Evolutionary conservation across 2,113 vertebrate species (phyloP), one percentile per base, ranked within the genome.

Genomic region (Orthochromis malagaraziensis): DNA sequence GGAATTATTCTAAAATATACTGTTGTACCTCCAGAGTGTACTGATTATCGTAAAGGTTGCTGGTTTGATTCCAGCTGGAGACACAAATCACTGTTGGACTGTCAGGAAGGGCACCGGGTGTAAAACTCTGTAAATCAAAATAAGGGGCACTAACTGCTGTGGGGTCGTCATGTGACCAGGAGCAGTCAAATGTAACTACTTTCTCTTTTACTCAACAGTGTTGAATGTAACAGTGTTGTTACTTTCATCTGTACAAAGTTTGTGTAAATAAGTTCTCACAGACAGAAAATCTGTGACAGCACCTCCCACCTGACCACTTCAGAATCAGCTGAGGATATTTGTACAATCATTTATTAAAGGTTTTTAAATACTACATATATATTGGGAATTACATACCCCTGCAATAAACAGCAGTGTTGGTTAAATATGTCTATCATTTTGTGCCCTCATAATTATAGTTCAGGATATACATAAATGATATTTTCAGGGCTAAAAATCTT

Each of bases 41-140:
- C 3, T 2, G 53, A 54, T 6, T 21, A 6, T 0, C 1, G 2
- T 24, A 1, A 54, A 54, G n/a, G 53, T 7, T 7, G 21, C 53
- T 0, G 53, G 11, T 55, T 55, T 24, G 11, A 24, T 24, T 55
- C n/a, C 11, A 0, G 0, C 11, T 55, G 21, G 21, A 24, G 0
- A 13, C 53, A 55, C 21, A 55, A 55, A 55, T 55, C 10, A 54
- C 10, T 24, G 0, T 0, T 0, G 2, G 53, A 54, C n/a, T 24
- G 10, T 54, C 4, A 54, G n/a, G 53, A 24, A 0, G 10, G 49
- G n/a, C 53, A 4, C n/a, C 6, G 0, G n/a, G 10, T 55, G n/a
- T 55, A 24, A 55, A 55, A 24, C 10, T 55, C 4, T 7, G 53
- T 0, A 54, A 54, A 24, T 54, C 53, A 55, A 0, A 55, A 55